Evolutionary conservation across 2,797 vertebrate genomes (phyloP), one percentile per base, ranked within the genome.

Genomic region (Pagetopsis macropterus): DNA sequence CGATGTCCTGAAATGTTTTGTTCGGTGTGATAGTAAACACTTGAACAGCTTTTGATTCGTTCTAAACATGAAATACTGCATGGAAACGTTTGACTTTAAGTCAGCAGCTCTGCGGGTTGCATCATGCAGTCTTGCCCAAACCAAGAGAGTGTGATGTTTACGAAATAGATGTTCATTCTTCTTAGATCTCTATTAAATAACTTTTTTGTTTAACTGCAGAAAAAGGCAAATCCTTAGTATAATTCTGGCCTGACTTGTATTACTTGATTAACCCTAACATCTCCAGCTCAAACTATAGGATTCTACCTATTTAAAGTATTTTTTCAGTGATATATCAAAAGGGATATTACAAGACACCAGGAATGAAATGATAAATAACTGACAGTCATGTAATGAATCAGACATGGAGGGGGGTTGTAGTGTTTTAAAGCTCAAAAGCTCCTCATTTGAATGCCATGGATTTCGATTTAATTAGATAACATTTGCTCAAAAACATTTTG

Each of bases 31-130:
- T 56, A 33, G 72, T 63, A 51, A 31, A 76, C 63, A 60, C 54
- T 5, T 63, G 48, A 31, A 76, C 63, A 60, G 50, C 4, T 41
- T 65, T 64, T 23, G 33, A 6, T 51, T 76, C 3, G 54, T 37
- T 45, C 43, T 2, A 19, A 58, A 65, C 16, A 14, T 16, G 2
- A 56, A 60, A 65, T 59, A 62, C 68, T 79, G 73, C 27, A 11
- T 14, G 67, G 82, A 88, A 83, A 81, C 81, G 70, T 79, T 37
- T 50, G 15, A 40, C 46, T 70, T 41, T 3, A 67, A 59, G 83
- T 83, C 78, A 70, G 75, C 85, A 81, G 78, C 82, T 82, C 50
- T 67, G 68, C 27, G 0, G 58, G 73, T 84, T 89, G 81, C 88
- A 81, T 85, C 80, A 87, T 50, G 71, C 50, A 48, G 58, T 70